Conservation (phyloP, 2,113 vertebrate species). For the Alexandromys fortis region DNA sequence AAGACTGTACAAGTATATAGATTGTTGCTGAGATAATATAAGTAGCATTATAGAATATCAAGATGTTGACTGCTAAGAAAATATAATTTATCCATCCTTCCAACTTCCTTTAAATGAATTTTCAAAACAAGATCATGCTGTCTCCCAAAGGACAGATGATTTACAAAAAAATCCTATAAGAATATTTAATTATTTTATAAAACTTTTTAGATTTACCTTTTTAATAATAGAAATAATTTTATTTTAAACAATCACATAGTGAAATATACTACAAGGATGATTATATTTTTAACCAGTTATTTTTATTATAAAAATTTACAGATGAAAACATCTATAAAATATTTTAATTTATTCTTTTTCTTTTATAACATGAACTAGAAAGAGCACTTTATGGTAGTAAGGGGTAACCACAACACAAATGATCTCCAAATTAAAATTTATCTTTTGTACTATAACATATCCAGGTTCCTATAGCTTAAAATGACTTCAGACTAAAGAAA, state of each 20-base stretch:
- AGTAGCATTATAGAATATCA: not conserved
- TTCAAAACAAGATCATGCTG: not conserved
- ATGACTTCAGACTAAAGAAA: not conserved
- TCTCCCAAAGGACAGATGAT: not conserved
- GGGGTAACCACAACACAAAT: fast-evolving
- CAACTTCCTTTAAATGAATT: not conserved
- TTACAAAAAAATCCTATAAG: not conserved
- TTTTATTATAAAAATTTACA: not conserved
- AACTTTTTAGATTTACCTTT: not conserved
- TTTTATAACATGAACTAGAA: not conserved
- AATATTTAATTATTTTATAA: not conserved
- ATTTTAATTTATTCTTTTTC: not conserved
- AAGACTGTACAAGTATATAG: not conserved
- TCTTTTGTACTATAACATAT: not conserved
- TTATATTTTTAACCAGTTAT: not conserved
- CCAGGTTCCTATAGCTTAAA: not conserved
- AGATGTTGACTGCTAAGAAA: not conserved
- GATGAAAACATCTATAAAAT: not conserved
- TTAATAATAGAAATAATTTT: not conserved
- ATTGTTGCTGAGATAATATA: not conserved
- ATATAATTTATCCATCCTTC: not conserved
- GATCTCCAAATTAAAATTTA: not conserved
- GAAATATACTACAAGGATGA: not conserved
- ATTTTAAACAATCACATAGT: not conserved
- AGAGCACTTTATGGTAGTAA: fast-evolving